Conservation (phyloP, 1,140 invertebrate genomes). For the Harpegnathos saltator region DNA sequence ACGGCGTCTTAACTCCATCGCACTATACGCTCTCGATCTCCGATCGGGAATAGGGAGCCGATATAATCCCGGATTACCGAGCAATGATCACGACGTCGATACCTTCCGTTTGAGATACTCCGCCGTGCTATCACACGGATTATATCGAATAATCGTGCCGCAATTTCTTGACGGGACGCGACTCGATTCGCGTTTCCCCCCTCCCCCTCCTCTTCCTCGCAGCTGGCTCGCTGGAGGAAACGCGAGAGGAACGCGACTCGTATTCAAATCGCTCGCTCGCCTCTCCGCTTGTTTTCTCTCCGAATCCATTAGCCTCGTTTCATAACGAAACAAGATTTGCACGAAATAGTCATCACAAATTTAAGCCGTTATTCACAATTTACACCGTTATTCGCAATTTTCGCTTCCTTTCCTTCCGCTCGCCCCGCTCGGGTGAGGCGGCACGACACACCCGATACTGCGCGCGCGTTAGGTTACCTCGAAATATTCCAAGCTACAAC, state of each 20-base stretch:
- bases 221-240: too few relatives aligned
- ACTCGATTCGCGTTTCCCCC: neutral
- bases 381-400: neutral
- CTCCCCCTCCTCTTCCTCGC: neutral
- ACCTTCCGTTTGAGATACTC: conserved; percentile 36
- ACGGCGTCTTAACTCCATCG: conserved; percentile 63
- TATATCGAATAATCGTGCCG: conserved; percentile 33
- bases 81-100: conserved; percentile 53
- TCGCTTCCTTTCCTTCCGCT: neutral
- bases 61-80: conserved; percentile 71
- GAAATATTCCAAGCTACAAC: too few relatives aligned
- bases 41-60: conserved; percentile 58
- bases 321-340: neutral
- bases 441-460: neutral
- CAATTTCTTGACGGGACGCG: neutral
- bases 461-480: neutral
- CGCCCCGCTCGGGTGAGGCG: too few relatives aligned
- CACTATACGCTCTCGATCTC: conserved; percentile 62
- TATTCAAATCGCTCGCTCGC: too few relatives aligned
- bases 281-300: conserved; percentile 7
- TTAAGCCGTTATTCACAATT: neutral
- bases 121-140: conserved; percentile 1
- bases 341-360: neutral
- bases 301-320: neutral
- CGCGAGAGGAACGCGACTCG: too few relatives aligned